These are phyloP conservation scores for Tragopan temminckii DNA, from an alignment of 2,797 vertebrate species.

Conservation along the genomic window DNA sequence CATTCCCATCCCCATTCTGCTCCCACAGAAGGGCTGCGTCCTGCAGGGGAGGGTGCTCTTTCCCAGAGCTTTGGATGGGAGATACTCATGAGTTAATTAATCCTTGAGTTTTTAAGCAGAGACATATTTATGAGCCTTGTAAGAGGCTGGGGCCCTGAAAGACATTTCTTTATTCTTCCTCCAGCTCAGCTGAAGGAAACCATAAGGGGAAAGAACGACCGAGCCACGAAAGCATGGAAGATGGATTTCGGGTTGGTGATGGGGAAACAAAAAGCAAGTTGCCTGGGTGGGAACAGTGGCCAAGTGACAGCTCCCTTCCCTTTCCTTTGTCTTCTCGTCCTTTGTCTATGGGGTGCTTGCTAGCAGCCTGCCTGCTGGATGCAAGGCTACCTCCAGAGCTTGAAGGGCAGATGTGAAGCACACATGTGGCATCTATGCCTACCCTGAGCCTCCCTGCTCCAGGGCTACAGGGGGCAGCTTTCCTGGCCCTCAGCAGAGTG, in stretches of 20 bases:
- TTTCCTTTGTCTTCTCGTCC: slow-evolving; percentile 11
- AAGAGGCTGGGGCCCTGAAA: slow-evolving; percentile 68
- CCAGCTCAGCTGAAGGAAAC: slow-evolving; percentile 80
- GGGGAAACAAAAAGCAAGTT: slow-evolving; percentile 42
- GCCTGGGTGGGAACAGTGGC: slow-evolving; percentile 6
- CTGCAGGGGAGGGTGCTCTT: slow-evolving; percentile 26
- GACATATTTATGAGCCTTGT: slow-evolving; percentile 75
- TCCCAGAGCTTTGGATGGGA: slow-evolving; percentile 56
- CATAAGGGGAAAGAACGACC: slow-evolving; percentile 69
- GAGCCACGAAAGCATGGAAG: slow-evolving; percentile 69
- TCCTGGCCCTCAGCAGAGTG: accelerated
- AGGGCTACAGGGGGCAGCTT: background rate
- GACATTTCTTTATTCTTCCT: slow-evolving; percentile 77
- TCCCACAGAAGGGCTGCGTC: slow-evolving; percentile 6
- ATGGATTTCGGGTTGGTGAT: slow-evolving; percentile 60
- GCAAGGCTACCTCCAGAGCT: background rate
- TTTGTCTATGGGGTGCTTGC: background rate
- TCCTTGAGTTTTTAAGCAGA: slow-evolving; percentile 69
- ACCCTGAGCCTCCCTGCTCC: background rate
- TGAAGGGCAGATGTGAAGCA: background rate
- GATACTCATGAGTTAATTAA: slow-evolving; percentile 75
- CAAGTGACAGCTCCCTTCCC: slow-evolving; percentile 21
- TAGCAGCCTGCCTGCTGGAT: background rate
- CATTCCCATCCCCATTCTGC: accelerated
- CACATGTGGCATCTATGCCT: background rate